These are phyloP conservation scores for Synanthedon formicaeformis DNA, from an alignment of 2,888 invertebrate genomes.

Conservation along the genomic window DNA sequence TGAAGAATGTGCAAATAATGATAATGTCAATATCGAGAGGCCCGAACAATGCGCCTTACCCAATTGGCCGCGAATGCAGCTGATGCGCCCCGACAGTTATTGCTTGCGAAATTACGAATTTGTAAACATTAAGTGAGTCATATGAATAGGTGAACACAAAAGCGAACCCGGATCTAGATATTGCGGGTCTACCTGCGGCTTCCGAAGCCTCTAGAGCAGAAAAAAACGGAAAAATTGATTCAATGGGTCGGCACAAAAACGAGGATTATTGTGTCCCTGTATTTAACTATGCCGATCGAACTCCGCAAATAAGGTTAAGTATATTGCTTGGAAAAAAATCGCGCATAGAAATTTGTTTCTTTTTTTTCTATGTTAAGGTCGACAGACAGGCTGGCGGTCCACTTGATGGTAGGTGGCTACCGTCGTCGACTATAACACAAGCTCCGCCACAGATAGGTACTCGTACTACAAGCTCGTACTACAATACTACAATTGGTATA, in stretches of 20 bases:
- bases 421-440: too few relatives aligned
- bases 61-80: conserved; percentile 54
- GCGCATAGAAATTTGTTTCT: too few relatives aligned
- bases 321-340: conserved; percentile 40
- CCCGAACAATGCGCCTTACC: conserved; percentile 23
- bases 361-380: too few relatives aligned
- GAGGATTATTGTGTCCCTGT: conserved; percentile 49
- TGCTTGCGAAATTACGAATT: conserved; percentile 57
- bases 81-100: conserved; percentile 60
- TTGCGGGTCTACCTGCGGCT: conserved; percentile 60
- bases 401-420: too few relatives aligned
- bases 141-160: conserved; percentile 45
- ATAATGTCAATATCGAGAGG: background rate
- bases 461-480: too few relatives aligned
- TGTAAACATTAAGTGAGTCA: conserved; percentile 58
- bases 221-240: conserved; percentile 55
- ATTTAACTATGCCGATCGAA: conserved; percentile 53
- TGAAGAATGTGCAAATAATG: conserved; percentile 1
- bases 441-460: too few relatives aligned
- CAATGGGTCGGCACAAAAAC: conserved; percentile 55
- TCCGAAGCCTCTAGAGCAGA: conserved; percentile 51
- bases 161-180: conserved; percentile 58
- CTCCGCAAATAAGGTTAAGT: conserved; percentile 56
- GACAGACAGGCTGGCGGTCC: too few relatives aligned
- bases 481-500: too few relatives aligned